Percentiles rank a stretch among this genome's conserved stretches.
phyloP scores from a whole-genome alignment of 2,113 vertebrate species.

The Echinops telfairi region DNA sequence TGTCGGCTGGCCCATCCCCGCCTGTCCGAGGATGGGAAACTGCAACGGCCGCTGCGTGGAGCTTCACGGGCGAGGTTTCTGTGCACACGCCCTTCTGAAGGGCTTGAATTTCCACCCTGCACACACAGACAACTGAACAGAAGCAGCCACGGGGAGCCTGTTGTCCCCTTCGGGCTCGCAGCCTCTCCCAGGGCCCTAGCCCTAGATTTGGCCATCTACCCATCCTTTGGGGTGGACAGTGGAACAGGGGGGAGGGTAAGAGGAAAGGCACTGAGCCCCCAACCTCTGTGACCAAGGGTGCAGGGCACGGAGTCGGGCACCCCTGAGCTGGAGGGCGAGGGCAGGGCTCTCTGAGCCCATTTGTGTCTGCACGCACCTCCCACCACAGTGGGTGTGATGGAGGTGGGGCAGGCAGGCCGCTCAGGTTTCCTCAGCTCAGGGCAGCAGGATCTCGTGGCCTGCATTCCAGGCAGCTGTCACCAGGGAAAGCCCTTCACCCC shows the following conservation, averaged over 20 bases:
- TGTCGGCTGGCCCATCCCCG: too few relatives aligned
- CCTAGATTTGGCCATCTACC: not conserved
- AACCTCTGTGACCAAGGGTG: not conserved
- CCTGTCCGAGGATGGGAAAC: not conserved
- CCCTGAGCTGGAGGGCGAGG: not conserved
- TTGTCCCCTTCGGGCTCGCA: not conserved
- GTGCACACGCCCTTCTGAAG: not conserved
- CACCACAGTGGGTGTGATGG: not conserved
- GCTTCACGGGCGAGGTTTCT: not conserved
- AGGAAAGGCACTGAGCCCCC: not conserved
- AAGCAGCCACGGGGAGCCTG: not conserved
- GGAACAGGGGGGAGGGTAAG: not conserved
- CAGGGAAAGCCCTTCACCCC: not conserved
- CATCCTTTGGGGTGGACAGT: not conserved
- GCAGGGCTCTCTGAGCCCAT: not conserved
- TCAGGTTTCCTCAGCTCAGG: not conserved
- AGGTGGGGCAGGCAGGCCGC: not conserved
- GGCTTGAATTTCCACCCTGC: not conserved
- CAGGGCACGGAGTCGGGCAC: not conserved
- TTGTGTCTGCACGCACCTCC: not conserved
- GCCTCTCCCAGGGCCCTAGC: too few relatives aligned
- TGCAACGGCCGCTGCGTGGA: not conserved
- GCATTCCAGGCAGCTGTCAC: not conserved
- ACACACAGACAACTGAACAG: conserved; percentile 31
- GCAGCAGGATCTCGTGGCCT: not conserved